Evolutionary conservation across 2,888 invertebrate species (phyloP), one percentile per base, ranked within the genome.

Genomic region (Dynastes hyllus): DNA sequence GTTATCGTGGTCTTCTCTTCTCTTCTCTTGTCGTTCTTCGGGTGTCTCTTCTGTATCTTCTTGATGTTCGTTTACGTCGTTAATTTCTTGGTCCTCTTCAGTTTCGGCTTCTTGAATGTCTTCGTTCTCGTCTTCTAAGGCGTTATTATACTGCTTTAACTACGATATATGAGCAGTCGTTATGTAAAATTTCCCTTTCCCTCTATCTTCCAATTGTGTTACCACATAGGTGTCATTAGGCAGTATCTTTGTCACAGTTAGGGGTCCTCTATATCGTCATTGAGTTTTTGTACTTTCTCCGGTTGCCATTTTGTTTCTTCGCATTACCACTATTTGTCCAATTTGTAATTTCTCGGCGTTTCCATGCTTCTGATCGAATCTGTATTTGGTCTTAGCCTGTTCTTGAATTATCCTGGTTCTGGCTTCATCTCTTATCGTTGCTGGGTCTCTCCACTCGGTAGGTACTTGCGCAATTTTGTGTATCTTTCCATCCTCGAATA

Each of bases 301-400:
- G 58, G 58, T 58, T 22, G 58, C 22, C 16, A 8, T 58, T 22
- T 58, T 58, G 22, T 27, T 58, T 58, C 58, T 58, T 22, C 58
- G 22, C 58, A 58, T 58, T 58, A 58, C 58, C 22, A 58, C 27
- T n/a, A 58, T 22, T 22, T 22, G 22, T 22, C 22, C 22, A n/a
- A 8, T 22, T 22, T 58, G 58, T 58, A 58, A 22, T 22, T 27
- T 5, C 11, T 61, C 29, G 2, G 27, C 11, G 29, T 29, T 2
- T 1, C 6, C 27, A 27, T 61, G 61, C 9, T 61, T 61, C 61
- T 61, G 27, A 27, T 61, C 1, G 9, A 61, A 61, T 61, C 27
- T 61, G 2, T 6, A 9, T 61, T 61, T 61, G 29, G 61, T 61
- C 29, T 61, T 61, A 5, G 27, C 29, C 2, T 61, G 27, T 2